These are phyloP conservation scores for Eospalax fontanierii DNA, from an alignment of 2,797 vertebrate genomes.

Conservation along the genomic window DNA sequence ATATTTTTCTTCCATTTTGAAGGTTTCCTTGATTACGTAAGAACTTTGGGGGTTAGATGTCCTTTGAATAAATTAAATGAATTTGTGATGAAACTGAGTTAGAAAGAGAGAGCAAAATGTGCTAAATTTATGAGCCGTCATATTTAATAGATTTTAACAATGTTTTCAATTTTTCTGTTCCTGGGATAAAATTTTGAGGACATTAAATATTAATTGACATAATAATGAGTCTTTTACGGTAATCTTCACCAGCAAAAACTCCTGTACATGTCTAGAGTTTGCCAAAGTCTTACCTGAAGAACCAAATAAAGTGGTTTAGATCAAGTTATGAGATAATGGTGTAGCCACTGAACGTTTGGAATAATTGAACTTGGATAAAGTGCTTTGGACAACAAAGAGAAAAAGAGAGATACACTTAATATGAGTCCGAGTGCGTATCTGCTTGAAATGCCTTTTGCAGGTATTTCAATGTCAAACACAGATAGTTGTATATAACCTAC, in stretches of 20 bases:
- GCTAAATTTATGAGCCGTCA: not conserved
- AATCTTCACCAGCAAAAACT: not conserved
- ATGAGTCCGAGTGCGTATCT: not conserved
- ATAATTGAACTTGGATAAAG: not conserved
- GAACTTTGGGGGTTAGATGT: not conserved
- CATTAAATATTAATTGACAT: not conserved
- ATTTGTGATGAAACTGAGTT: not conserved
- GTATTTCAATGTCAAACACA: conserved; percentile 10
- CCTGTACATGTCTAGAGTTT: not conserved
- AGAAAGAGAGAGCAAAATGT: not conserved
- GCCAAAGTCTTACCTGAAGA: not conserved
- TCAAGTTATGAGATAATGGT: not conserved
- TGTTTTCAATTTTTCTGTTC: not conserved
- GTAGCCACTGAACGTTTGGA: not conserved
- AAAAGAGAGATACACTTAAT: not conserved
- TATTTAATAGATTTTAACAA: not conserved
- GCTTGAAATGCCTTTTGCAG: not conserved
- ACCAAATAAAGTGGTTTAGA: not conserved
- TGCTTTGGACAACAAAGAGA: not conserved
- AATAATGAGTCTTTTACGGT: not conserved
- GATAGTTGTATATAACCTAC: not conserved
- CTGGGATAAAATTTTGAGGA: not conserved
- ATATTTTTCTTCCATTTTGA: not conserved
- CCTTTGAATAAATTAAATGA: not conserved
- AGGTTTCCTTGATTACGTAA: not conserved